These are phyloP conservation scores for Antennarius maculatus DNA, from an alignment of 2,797 vertebrate genomes.

Conservation along the genomic window DNA sequence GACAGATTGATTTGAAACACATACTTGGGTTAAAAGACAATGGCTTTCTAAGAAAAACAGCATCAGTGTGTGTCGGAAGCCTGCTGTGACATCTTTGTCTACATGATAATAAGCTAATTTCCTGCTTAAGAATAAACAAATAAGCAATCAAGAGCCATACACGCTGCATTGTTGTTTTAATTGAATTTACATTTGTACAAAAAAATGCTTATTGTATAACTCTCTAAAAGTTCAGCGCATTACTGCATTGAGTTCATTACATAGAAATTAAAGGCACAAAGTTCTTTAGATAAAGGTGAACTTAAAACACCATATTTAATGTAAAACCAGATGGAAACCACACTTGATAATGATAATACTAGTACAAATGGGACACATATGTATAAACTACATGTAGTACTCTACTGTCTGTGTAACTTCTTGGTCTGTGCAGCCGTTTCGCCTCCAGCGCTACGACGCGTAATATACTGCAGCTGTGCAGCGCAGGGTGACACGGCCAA, in stretches of 20 bases:
- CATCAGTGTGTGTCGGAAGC: conserved; percentile 40
- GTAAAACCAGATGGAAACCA: neutral
- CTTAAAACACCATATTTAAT: neutral
- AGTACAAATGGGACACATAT: neutral
- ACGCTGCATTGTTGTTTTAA: conserved; percentile 28
- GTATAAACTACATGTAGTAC: neutral
- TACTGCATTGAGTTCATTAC: neutral
- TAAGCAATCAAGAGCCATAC: conserved; percentile 29
- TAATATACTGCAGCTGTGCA: conserved; percentile 61
- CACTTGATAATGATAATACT: neutral
- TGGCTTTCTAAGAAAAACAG: conserved; percentile 40
- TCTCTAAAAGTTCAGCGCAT: too few relatives aligned
- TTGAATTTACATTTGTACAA: conserved; percentile 9
- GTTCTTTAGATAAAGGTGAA: too few relatives aligned
- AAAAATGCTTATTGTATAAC: neutral
- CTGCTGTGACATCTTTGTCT: conserved; percentile 39
- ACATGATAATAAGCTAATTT: conserved; percentile 39
- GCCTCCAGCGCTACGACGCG: conserved; percentile 23
- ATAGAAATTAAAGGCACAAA: neutral
- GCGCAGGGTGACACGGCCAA: conserved; percentile 60
- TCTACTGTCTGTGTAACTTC: conserved; percentile 5
- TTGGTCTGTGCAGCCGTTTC: conserved; percentile 2
- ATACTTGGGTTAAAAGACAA: conserved; percentile 33
- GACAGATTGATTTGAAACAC: conserved; percentile 35
- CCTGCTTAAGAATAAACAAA: conserved; percentile 31